These are phyloP conservation scores for Eulemur rubriventer DNA, from an alignment of 2,797 vertebrate genomes.

Conservation along the genomic window DNA sequence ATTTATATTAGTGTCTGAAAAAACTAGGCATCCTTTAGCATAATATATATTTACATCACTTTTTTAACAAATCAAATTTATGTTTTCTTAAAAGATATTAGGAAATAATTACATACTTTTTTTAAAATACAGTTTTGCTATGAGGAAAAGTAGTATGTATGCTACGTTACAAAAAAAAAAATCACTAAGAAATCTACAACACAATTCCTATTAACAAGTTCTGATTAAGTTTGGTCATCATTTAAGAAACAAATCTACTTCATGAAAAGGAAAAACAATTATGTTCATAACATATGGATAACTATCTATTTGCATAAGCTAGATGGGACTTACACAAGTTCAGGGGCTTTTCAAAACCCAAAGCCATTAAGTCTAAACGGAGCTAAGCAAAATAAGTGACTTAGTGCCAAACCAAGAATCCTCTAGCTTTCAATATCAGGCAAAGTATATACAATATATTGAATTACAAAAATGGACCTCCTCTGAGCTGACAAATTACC, in stretches of 20 bases:
- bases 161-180: not conserved
- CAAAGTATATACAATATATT: not conserved
- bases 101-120: not conserved
- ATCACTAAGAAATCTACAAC: not conserved
- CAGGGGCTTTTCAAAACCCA: not conserved
- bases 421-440: not conserved
- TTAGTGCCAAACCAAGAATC: not conserved
- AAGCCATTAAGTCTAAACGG: not conserved
- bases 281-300: not conserved
- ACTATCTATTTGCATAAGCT: not conserved
- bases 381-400: not conserved
- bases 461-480: not conserved
- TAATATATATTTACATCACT: not conserved
- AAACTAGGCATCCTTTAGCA: not conserved
- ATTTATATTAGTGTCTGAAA: not conserved
- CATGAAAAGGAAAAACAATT: slow-evolving; percentile 8
- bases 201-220: not conserved
- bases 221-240: not conserved
- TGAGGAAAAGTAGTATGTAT: not conserved
- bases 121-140: not conserved
- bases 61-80: not conserved
- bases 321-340: not conserved
- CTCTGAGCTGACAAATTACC: not conserved
- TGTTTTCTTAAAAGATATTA: not conserved
- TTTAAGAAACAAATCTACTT: not conserved